A percentile compares a stretch with the other conserved stretches of the same genome.
These are phyloP conservation scores for Drosophila lacertosa DNA, from an alignment of 1,140 invertebrate species.

Conservation along the genomic window DNA sequence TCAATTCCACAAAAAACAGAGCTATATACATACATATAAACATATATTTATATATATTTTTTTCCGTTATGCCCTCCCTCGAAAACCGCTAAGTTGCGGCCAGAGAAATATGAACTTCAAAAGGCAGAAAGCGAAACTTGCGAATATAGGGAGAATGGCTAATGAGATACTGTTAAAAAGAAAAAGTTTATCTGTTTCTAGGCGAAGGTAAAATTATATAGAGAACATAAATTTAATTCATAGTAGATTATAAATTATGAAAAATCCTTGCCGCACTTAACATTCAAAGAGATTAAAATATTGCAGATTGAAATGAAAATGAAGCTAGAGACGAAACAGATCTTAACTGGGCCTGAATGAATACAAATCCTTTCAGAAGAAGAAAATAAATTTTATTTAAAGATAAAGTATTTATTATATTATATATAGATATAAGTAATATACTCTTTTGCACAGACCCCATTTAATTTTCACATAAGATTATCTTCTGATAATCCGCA, in stretches of 20 bases:
- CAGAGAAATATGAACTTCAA: slow-evolving; percentile 54
- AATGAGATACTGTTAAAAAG: slow-evolving; percentile 38
- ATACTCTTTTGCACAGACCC: too few relatives aligned
- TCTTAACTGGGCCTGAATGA: too few relatives aligned
- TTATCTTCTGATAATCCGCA: too few relatives aligned
- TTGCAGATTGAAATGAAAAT: not conserved
- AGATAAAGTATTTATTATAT: not conserved
- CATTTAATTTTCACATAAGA: too few relatives aligned
- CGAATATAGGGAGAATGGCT: slow-evolving; percentile 30
- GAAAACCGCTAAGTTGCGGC: slow-evolving; percentile 56
- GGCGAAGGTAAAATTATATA: not conserved
- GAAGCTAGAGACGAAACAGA: not conserved
- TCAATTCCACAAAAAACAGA: slow-evolving; percentile 25
- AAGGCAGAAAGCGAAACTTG: slow-evolving; percentile 33
- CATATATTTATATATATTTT: not conserved
- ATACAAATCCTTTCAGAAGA: not conserved
- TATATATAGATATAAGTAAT: not conserved
- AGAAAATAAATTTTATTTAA: too few relatives aligned
- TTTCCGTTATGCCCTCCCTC: not conserved
- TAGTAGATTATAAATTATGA: not conserved
- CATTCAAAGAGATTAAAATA: not conserved
- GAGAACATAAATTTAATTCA: not conserved
- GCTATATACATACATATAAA: not conserved
- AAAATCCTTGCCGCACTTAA: not conserved
- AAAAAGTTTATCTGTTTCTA: slow-evolving; percentile 17